Conservation (phyloP, 2,797 vertebrate species). For the Muraenolepis orangiensis region DNA sequence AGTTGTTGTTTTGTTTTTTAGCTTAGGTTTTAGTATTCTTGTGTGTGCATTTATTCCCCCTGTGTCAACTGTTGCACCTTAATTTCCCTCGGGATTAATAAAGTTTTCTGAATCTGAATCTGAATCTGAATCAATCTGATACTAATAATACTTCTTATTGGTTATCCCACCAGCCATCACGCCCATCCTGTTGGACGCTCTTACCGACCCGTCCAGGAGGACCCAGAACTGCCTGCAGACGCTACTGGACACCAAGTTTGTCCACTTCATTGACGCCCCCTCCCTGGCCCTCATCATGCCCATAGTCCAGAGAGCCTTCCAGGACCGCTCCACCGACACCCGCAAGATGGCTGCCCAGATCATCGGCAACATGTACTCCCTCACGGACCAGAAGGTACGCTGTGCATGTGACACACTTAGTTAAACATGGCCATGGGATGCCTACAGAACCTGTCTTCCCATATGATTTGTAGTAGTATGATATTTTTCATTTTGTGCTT, state of each 20-base stretch:
- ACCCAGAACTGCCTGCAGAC: constrained; percentile 96
- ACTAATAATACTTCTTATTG: no score
- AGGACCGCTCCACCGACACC: constrained; percentile 96
- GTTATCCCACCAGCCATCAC: constrained; percentile 80
- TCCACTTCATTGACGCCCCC: constrained; percentile 97
- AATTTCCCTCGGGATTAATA: no score
- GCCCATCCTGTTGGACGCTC: constrained; percentile 91
- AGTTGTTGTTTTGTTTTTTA: no score
- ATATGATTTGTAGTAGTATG: neutral
- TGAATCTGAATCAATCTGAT: no score
- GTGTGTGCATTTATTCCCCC: no score
- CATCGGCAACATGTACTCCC: constrained; percentile 99
- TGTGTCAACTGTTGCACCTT: no score
- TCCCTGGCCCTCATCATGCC: constrained; percentile 98
- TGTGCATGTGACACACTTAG: neutral
- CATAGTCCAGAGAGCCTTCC: constrained; percentile 97
- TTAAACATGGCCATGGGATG: neutral
- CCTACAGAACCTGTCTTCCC: neutral
- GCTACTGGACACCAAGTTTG: constrained; percentile 95
- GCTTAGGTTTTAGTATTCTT: no score
- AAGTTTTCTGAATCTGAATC: no score
- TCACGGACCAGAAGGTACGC: constrained; percentile 96
- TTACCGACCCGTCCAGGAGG: constrained; percentile 92
- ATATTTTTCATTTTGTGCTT: constrained; percentile 26
- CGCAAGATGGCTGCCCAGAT: constrained; percentile 99